phyloP scores from a whole-genome alignment of 2,113 vertebrate species.

The Pedionomus torquatus region DNA sequence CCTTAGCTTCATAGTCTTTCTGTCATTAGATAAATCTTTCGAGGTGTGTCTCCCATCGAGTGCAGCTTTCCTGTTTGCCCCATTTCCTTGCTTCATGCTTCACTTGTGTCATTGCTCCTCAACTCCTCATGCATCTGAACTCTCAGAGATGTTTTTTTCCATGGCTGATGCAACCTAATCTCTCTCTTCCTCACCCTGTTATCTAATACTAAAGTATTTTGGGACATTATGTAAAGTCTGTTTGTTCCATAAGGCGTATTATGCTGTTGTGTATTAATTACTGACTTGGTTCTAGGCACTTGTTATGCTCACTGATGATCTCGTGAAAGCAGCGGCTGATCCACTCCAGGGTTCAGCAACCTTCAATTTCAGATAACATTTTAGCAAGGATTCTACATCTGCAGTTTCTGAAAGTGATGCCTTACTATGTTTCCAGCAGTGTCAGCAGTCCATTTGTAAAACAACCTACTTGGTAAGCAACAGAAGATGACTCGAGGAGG shows the following conservation, averaged over 20 bases:
- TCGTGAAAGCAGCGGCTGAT: background rate
- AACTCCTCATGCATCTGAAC: background rate
- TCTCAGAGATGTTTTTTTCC: background rate
- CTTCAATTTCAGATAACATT: background rate
- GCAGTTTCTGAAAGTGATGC: slow-evolving; percentile 9
- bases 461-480: slow-evolving; percentile 5
- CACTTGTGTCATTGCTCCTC: background rate
- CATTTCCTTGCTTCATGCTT: background rate
- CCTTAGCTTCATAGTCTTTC: background rate
- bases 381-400: background rate
- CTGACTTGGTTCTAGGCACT: background rate
- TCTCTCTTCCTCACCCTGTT: background rate
- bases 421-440: background rate
- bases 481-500: background rate
- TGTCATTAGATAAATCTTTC: background rate
- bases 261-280: background rate
- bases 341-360: background rate
- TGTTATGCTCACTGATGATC: background rate
- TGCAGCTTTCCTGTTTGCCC: background rate
- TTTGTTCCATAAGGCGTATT: background rate
- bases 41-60: background rate
- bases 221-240: slow-evolving; percentile 9
- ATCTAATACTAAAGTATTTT: slow-evolving; percentile 25
- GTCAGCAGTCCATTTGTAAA: slow-evolving; percentile 9
- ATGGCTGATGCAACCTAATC: slow-evolving; percentile 2